Evolutionary conservation across 2,797 vertebrate genomes (phyloP), one percentile per base, ranked within the genome.

Genomic region (Amblyopsis hoosieri): DNA sequence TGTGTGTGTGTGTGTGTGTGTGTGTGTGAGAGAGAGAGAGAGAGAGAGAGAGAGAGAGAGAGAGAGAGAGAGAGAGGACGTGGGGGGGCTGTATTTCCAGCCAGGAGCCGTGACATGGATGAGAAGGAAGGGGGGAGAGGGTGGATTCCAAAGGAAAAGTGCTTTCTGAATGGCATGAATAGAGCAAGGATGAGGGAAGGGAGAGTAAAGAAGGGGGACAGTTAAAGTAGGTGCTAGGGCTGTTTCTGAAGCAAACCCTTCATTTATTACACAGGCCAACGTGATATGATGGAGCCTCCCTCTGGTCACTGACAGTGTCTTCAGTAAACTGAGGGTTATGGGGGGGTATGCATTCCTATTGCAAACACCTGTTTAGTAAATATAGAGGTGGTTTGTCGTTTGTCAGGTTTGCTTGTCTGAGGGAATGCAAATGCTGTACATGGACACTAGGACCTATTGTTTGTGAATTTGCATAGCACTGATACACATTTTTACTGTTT

Each of bases 101-200:
- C 90, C 90, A 91, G 90, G 79, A 90, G 81, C 79, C 85, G 79
- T 86, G 85, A 88, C 88, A 86, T 71, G 80, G 83, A 90, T 90
- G 88, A 85, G 88, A 90, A 87, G 67, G 54, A 62, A 72, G 67
- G 74, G 66, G 66, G 54, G 62, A 75, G 72, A 66, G 84, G 84
- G 83, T 77, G 76, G 74, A 85, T 89, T 88, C 85, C 82, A 86
- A 64, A 81, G 60, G 15, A 83, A 77, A 78, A 86, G 86, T 83
- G 85, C 87, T 91, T 90, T 84, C 81, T 89, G 83, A 90, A 91
- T 80, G 80, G 80, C 60, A 78, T 89, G 83, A 90, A 90, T 89
- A 78, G 87, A 86, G 72, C 56, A 66, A 70, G 76, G 78, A 80
- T 76, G 75, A 75, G 71, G 78, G 71, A 85, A 76, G 74, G 83